Conservation (phyloP, 2,797 vertebrate genomes). For the Alauda arvensis region DNA sequence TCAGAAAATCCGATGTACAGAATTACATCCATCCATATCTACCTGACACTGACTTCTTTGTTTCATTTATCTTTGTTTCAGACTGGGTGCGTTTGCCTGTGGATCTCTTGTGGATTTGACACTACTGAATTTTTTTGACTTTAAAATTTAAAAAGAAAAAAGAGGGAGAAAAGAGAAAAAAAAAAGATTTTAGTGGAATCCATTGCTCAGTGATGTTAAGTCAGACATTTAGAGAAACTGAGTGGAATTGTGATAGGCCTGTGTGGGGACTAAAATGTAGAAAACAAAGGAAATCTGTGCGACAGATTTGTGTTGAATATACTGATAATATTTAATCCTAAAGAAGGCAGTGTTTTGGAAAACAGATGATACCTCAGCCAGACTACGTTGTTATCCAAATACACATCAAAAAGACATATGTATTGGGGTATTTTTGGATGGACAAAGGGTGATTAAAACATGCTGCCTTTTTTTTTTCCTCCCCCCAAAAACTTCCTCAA, state of each 20-base stretch:
- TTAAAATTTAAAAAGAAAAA: neutral
- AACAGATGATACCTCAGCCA: conserved; percentile 38
- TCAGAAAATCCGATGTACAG: neutral
- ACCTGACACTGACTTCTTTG: neutral
- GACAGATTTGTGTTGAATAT: conserved; percentile 29
- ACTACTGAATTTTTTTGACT: neutral
- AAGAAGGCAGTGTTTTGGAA: conserved; percentile 37
- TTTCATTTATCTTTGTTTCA: neutral
- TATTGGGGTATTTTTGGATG: neutral
- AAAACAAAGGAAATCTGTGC: conserved; percentile 19
- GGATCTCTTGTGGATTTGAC: neutral
- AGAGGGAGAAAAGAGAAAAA: rapidly evolving
- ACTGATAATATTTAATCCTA: conserved; percentile 13
- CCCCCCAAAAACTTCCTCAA: neutral
- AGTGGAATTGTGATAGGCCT: neutral
- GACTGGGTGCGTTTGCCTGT: neutral
- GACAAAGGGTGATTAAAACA: neutral
- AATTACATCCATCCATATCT: neutral
- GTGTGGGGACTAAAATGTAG: neutral
- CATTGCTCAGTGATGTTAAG: neutral
- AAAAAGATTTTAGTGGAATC: neutral
- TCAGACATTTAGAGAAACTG: neutral
- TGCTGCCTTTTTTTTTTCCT: neutral
- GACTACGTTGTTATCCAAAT: neutral
- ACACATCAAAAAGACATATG: conserved; percentile 37